A percentile compares a stretch with the other conserved stretches of the same genome.
These are phyloP conservation scores for Cistogaster globosa DNA, from an alignment of 2,888 invertebrate species.

Conservation along the genomic window DNA sequence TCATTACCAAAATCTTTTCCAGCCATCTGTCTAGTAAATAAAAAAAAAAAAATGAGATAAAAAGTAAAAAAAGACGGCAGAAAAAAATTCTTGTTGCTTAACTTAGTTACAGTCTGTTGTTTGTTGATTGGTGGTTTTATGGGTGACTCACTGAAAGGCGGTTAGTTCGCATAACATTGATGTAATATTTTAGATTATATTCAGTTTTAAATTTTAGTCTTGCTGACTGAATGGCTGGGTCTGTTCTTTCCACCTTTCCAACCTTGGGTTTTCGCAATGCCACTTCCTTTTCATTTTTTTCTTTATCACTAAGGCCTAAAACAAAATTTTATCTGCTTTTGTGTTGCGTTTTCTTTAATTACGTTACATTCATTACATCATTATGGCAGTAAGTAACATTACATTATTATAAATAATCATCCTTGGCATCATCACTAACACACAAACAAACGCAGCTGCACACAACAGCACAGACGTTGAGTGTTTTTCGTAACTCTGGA, in stretches of 20 bases:
- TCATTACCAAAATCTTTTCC: conserved; percentile 58
- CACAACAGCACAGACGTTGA: not conserved
- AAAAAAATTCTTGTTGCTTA: conserved; percentile 8
- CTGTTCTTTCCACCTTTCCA: not conserved
- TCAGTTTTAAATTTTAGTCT: not conserved
- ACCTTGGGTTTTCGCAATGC: conserved; percentile 35
- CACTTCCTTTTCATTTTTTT: conserved; percentile 62
- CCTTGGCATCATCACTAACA: not conserved
- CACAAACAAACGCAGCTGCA: not conserved
- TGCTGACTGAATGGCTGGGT: conserved; percentile 1
- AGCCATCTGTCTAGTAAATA: conserved; percentile 55
- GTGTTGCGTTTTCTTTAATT: conserved; percentile 66
- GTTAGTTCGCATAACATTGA: not conserved
- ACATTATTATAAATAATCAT: conserved; percentile 53
- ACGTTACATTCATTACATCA: conserved; percentile 63
- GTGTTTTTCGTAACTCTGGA: not conserved
- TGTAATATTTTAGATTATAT: conserved; percentile 6
- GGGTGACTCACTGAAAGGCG: not conserved
- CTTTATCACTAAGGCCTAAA: conserved; percentile 72
- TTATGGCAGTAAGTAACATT: conserved; percentile 65
- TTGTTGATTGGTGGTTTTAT: conserved; percentile 14
- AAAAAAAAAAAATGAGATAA: conserved; percentile 19
- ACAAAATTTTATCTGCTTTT: conserved; percentile 67
- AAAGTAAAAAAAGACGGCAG: conserved; percentile 8
- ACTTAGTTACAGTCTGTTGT: conserved; percentile 25